These are phyloP conservation scores for Oreochromis aureus DNA, from an alignment of 2,113 vertebrate genomes.

Conservation along the genomic window DNA sequence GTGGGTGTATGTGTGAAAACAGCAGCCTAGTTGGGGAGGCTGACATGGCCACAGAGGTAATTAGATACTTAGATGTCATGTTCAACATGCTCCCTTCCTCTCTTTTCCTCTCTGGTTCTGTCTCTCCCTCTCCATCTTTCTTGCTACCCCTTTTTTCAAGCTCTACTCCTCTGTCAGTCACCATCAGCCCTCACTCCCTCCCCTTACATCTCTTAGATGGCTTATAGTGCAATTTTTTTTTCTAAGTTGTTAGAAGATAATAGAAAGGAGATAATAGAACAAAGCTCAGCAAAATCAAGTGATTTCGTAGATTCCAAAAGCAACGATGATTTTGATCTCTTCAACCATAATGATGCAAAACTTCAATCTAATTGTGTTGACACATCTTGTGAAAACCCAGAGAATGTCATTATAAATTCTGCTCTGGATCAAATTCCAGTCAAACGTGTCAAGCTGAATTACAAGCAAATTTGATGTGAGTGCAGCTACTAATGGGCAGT, in stretches of 20 bases:
- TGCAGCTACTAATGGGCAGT: constrained; percentile 12
- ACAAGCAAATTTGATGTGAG: constrained; percentile 14
- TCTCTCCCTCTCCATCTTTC: neutral
- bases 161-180: neutral
- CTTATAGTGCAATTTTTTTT: neutral
- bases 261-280: neutral
- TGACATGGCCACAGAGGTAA: constrained; percentile 49
- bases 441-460: constrained; percentile 43
- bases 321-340: neutral
- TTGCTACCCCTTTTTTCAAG: neutral
- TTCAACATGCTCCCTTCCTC: constrained; percentile 42
- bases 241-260: neutral
- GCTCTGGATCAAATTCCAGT: constrained; percentile 27
- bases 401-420: neutral
- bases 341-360: neutral
- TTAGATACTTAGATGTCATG: constrained; percentile 59
- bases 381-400: neutral
- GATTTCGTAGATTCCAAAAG: neutral
- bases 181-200: neutral
- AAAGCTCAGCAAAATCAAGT: neutral
- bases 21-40: constrained; percentile 20
- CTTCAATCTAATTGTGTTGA: neutral
- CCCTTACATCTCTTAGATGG: neutral
- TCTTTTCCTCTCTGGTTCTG: neutral
- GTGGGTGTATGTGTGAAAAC: constrained; percentile 25